phyloP scores from a whole-genome alignment of 2,888 invertebrate genomes.

The Amiota minor region DNA sequence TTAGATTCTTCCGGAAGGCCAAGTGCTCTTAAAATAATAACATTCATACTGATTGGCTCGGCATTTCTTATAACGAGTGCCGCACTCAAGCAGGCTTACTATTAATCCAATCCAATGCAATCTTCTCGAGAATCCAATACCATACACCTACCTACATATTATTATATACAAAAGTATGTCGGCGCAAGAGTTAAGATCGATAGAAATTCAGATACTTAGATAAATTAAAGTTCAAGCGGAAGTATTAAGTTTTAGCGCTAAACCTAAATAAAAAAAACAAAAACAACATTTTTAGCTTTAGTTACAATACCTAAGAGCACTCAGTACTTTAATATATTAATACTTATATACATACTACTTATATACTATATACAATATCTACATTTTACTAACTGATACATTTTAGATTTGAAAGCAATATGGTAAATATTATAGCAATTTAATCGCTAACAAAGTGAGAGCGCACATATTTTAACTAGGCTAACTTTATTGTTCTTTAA shows the following conservation, averaged over 20 bases:
- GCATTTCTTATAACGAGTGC: conserved; percentile 73
- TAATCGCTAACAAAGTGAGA: conserved; percentile 7
- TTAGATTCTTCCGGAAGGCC: conserved; percentile 74
- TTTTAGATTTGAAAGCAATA: conserved; percentile 22
- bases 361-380: too few relatives aligned
- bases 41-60: conserved; percentile 71
- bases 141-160: neutral
- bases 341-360: too few relatives aligned
- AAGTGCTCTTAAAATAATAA: conserved; percentile 73
- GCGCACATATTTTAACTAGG: conserved; percentile 3
- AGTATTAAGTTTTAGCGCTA: neutral
- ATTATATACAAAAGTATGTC: too few relatives aligned
- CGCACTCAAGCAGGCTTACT: conserved; percentile 72
- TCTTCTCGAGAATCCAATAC: neutral
- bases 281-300: conserved; percentile 10
- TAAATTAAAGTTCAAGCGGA: neutral
- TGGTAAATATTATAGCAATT: neutral
- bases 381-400: conserved; percentile 5
- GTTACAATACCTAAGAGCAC: conserved; percentile 8
- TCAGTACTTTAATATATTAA: neutral
- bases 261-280: neutral
- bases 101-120: conserved; percentile 41
- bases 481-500: conserved; percentile 1
- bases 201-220: too few relatives aligned
- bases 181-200: too few relatives aligned